These are phyloP conservation scores for Sylvilagus bachmani DNA, from an alignment of 2,113 vertebrate genomes.

Conservation along the genomic window DNA sequence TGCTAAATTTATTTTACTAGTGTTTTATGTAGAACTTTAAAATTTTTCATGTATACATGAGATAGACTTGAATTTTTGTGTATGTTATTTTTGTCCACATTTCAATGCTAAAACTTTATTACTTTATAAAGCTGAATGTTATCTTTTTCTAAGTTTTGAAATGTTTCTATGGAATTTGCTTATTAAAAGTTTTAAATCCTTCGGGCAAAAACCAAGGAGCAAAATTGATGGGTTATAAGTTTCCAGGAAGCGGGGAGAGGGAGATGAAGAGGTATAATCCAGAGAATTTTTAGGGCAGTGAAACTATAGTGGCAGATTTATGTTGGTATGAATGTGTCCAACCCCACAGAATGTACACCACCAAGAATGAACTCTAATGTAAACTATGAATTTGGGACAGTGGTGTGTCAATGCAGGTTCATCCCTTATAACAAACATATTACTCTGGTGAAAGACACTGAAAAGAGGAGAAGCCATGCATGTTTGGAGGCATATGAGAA, in stretches of 20 bases:
- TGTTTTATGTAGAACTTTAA: not conserved
- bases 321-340: not conserved
- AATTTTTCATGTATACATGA: not conserved
- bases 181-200: not conserved
- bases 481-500: not conserved
- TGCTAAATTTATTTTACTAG: conserved; percentile 13
- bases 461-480: not conserved
- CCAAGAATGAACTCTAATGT: not conserved
- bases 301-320: not conserved
- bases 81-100: not conserved
- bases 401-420: no score
- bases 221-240: not conserved
- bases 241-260: no score
- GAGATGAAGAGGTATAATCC: not conserved
- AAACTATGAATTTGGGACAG: not conserved
- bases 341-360: not conserved
- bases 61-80: not conserved
- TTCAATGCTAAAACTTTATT: not conserved
- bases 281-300: not conserved
- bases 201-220: not conserved
- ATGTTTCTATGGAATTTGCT: not conserved
- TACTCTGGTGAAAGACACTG: not conserved
- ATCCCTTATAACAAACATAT: not conserved
- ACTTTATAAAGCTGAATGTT: not conserved
- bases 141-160: conserved; percentile 6